phyloP scores from a whole-genome alignment of 2,888 invertebrate genomes.

The Alviniconcha strummeri region DNA sequence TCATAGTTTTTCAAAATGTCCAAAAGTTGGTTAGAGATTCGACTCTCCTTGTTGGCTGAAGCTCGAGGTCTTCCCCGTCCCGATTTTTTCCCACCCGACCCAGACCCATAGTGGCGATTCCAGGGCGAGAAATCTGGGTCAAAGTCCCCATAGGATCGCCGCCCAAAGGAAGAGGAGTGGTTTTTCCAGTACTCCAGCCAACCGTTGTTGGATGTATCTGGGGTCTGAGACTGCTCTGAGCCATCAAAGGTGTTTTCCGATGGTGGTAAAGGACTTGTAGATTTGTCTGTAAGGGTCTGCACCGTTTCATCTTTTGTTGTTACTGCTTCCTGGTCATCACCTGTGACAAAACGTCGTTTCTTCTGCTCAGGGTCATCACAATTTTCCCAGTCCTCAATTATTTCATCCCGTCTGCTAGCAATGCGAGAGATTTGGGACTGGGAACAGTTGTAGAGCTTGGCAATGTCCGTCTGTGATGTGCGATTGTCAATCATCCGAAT shows the following conservation, averaged over 20 bases:
- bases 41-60: constrained; percentile 22
- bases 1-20: constrained; percentile 32
- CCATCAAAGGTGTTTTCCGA: not conserved
- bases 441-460: constrained; percentile 22
- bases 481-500: constrained; percentile 22
- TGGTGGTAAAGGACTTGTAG: constrained; percentile 6
- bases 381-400: constrained; percentile 11
- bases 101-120: constrained; percentile 1
- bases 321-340: not conserved
- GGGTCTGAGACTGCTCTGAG: not conserved
- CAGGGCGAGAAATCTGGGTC: constrained; percentile 17
- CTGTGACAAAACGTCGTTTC: not conserved
- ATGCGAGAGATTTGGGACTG: constrained; percentile 32
- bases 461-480: constrained; percentile 29
- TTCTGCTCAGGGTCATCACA: constrained; percentile 26
- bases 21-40: constrained; percentile 32
- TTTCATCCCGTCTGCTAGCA: constrained; percentile 25
- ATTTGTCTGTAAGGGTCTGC: not conserved
- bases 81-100: not conserved
- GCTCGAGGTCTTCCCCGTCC: constrained; percentile 25
- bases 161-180: not conserved
- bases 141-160: not conserved
- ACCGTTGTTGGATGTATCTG: not conserved
- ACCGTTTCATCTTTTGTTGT: not conserved
- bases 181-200: constrained; percentile 28